Conservation (phyloP, 2,113 vertebrate species). For the Oreocharis arfaki region DNA sequence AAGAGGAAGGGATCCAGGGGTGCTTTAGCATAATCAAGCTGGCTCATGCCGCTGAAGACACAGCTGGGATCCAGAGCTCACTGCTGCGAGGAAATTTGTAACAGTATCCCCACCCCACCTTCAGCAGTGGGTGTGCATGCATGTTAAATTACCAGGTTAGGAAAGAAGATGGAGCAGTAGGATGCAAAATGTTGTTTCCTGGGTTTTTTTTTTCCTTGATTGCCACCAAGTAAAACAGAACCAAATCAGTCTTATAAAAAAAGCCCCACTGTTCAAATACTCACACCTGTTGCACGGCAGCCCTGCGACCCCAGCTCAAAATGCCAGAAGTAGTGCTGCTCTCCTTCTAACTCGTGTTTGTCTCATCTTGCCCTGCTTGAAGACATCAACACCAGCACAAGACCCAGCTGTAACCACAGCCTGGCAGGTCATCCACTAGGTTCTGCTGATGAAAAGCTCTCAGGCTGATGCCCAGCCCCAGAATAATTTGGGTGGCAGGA, state of each 20-base stretch:
- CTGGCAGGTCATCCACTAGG: not conserved
- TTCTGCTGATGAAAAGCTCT: not conserved
- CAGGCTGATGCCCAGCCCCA: not conserved
- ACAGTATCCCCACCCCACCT: slow-evolving; percentile 23
- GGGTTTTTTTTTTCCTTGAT: not conserved
- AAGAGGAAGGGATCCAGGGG: slow-evolving; percentile 65
- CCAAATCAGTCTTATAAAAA: not conserved
- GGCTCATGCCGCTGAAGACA: slow-evolving; percentile 51
- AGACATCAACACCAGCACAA: not conserved
- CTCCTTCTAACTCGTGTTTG: not conserved
- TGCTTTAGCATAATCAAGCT: slow-evolving; percentile 68
- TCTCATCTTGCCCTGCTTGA: not conserved
- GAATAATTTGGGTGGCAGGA: not conserved
- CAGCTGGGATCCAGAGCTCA: slow-evolving; percentile 52
- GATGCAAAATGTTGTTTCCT: not conserved
- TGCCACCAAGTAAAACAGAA: not conserved
- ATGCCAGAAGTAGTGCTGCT: not conserved
- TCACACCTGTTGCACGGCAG: not conserved
- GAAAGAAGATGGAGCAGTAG: not conserved
- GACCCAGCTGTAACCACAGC: not conserved
- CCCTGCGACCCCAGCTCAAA: not conserved
- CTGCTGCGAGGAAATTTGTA: slow-evolving; percentile 63
- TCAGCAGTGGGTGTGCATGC: slow-evolving; percentile 12
- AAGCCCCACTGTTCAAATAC: not conserved
- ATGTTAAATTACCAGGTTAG: slow-evolving; percentile 10